Evolutionary conservation across 2,888 invertebrate species (phyloP).

Genomic region (Xylota sylvarum): DNA sequence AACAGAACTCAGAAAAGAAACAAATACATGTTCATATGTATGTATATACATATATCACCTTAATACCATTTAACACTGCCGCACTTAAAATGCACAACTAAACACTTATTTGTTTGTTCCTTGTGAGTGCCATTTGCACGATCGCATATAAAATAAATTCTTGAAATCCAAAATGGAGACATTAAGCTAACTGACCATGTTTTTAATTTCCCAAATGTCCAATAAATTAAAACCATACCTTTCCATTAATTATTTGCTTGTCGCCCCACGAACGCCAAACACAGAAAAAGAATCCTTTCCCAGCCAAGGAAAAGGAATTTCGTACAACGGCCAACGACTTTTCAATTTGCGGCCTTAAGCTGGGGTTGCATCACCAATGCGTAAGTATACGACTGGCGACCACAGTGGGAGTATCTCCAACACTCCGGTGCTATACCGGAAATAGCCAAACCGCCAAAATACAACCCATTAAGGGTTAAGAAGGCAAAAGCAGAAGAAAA

Average conservation of each 20-base stretch:
- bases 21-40: not conserved
- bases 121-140: constrained; percentile 61
- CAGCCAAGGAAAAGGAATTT: constrained; percentile 50
- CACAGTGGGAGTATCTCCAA: constrained; percentile 37
- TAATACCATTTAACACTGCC: not conserved
- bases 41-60: not conserved
- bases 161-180: constrained; percentile 71
- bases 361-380: constrained; percentile 70
- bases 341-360: constrained; percentile 73
- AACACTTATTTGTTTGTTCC: constrained; percentile 17
- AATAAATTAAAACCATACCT: constrained; percentile 78
- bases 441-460: constrained; percentile 76
- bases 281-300: constrained; percentile 58
- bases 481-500: constrained; percentile 76
- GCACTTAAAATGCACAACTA: constrained; percentile 10
- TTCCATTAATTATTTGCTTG: constrained; percentile 77
- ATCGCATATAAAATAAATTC: constrained; percentile 71
- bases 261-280: constrained; percentile 61
- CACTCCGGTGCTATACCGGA: constrained; percentile 61
- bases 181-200: constrained; percentile 77
- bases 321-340: constrained; percentile 67
- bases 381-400: constrained; percentile 67
- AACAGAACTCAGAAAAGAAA: not conserved
- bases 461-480: constrained; percentile 77
- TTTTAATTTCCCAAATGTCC: constrained; percentile 77